phyloP scores from a whole-genome alignment of 2,113 vertebrate species.

The Leptosomus discolor region DNA sequence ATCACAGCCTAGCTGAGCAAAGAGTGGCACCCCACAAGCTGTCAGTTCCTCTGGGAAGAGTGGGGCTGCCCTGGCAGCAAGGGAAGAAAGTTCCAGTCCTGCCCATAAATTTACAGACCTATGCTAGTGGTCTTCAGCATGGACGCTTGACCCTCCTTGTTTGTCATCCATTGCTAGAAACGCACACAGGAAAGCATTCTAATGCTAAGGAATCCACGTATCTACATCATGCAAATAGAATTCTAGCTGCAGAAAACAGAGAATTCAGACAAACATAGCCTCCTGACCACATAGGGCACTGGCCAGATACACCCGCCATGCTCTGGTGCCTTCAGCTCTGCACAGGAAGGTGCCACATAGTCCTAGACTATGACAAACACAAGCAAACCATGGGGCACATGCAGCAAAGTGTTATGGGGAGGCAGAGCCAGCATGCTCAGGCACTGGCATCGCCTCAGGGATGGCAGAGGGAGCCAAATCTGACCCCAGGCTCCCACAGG shows the following conservation, averaged over 20 bases:
- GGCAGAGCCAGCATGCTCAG: not conserved
- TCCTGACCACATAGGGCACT: accelerated
- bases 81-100: not conserved
- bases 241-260: not conserved
- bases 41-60: not conserved
- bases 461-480: not conserved
- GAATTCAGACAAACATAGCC: not conserved
- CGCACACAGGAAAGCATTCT: not conserved
- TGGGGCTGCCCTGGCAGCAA: not conserved
- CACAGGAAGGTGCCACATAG: accelerated
- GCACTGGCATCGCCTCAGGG: not conserved
- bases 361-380: accelerated
- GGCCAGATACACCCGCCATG: not conserved
- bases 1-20: not conserved
- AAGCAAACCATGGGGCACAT: accelerated
- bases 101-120: not conserved
- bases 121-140: not conserved
- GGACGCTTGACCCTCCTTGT: not conserved
- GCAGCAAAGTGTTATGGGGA: not conserved
- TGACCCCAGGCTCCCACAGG: accelerated
- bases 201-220: not conserved
- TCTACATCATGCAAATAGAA: not conserved
- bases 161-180: not conserved
- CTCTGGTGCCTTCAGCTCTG: not conserved
- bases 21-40: accelerated